These are phyloP conservation scores for Harpagifer antarcticus DNA, from an alignment of 2,797 vertebrate species.

Conservation along the genomic window DNA sequence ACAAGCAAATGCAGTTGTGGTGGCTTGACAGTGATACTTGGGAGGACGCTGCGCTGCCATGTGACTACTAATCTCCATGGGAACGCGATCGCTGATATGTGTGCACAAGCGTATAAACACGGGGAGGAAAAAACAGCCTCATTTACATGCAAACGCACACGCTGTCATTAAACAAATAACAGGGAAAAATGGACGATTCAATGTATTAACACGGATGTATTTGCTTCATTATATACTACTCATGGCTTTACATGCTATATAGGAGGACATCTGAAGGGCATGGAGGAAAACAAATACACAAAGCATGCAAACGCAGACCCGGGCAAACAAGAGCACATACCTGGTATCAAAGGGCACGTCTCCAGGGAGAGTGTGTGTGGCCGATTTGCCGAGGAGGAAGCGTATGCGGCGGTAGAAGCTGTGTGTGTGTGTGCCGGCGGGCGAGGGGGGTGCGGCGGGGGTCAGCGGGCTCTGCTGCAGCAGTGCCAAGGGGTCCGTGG, in stretches of 20 bases:
- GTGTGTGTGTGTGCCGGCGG: conserved; percentile 79
- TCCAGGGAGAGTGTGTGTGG: conserved; percentile 93
- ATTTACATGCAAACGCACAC: conserved; percentile 33
- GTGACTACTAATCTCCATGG: conserved; percentile 37
- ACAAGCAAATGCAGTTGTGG: conserved; percentile 67
- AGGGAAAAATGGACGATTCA: conserved; percentile 20
- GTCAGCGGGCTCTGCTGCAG: conserved; percentile 88
- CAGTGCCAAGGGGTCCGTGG: conserved; percentile 93
- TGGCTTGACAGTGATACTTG: conserved; percentile 54
- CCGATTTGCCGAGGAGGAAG: conserved; percentile 94
- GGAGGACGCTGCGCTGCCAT: conserved; percentile 26
- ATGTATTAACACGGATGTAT: conserved; percentile 38
- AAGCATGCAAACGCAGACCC: conserved; percentile 27
- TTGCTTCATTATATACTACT: conserved; percentile 28
- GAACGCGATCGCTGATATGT: conserved; percentile 40
- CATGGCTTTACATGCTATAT: conserved; percentile 9
- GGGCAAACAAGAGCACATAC: conserved; percentile 74
- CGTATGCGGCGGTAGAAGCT: conserved; percentile 91
- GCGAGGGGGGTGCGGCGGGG: conserved; percentile 74
- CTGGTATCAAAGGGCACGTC: conserved; percentile 94
- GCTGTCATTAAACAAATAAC: conserved; percentile 55
- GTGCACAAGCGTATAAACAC: conserved; percentile 34
- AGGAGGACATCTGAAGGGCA: conserved; percentile 44
- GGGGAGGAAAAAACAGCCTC: conserved; percentile 5
- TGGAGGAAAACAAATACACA: conserved; percentile 34